Base-by-base conservation (phyloP, 2,113 vertebrate genomes). In the Odontophorus gujanensis region DNA sequence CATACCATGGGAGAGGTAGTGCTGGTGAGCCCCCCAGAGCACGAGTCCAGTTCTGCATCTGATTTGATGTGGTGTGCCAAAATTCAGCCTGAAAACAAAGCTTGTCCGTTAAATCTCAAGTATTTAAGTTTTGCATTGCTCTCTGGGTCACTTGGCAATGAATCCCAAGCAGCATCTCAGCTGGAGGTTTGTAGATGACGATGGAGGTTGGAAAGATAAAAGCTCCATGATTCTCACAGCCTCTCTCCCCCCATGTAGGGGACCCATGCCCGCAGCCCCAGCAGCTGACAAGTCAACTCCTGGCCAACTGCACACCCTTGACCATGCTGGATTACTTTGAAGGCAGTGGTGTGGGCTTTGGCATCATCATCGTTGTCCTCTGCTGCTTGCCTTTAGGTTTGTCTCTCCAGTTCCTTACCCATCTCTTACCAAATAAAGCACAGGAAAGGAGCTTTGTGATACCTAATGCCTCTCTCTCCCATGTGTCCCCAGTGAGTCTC, bases 311-410 rank as follows among this genome's bases (percentile, higher is more conserved):
- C 95, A 98, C 95, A 0, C 97, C 97, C 14, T 90, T 98, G 32
- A 97, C 91, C 1, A 93, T 97, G 67, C 89, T 97, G 34, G 96
- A 99, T 92, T 99, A 98, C 95, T 99, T 99, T 10, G 82, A 98
- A 92, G 98, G 98, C 83, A 98, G 98, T 1, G 92, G 97, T 2
- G 94, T 96, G 32, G 98, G 98, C 34, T 99, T 99, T 22, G 98
- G 98, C 12, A 93, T 98, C 89, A 96, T 97, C 88, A 97, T 99
- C 2, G 36, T 97, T 26, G 87, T 95, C 38, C 97, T 99, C 68
- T 98, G 98, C 94, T 98, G 98, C 57, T 97, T 99, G 38, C 99
- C 99, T n/a, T 90, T 99, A 90, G 98, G 99, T 99, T 90, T 91
- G 96, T 17, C 5, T 1, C 47, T 48, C 36, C 4, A 0, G 24